phyloP scores from a whole-genome alignment of 2,888 invertebrate species.

The Parasteatoda lunata region DNA sequence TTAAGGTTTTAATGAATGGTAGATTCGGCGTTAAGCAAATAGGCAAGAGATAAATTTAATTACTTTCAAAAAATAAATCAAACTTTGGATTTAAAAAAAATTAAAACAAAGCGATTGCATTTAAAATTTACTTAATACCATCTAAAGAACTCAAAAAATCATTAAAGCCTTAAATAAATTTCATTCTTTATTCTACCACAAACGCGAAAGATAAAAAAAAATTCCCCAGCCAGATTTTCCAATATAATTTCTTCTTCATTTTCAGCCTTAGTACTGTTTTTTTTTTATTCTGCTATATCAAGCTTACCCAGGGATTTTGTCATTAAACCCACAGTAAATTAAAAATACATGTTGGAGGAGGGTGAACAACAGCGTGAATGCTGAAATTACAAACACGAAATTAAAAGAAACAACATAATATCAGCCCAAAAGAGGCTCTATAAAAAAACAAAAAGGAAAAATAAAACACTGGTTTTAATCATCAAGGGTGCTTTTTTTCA shows the following conservation, averaged over 20 bases:
- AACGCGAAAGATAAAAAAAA: constrained; percentile 17
- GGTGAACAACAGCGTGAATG: constrained; percentile 39
- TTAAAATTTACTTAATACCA: neutral
- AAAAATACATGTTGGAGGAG: constrained; percentile 32
- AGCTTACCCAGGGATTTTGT: constrained; percentile 6
- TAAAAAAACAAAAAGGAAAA: neutral
- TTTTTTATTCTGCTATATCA: constrained; percentile 15
- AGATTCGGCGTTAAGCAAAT: neutral
- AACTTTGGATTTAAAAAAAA: neutral
- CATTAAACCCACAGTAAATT: constrained; percentile 61
- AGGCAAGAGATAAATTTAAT: neutral
- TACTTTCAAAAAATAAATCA: neutral
- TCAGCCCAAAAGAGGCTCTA: constrained; percentile 9
- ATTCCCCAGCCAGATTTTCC: neutral
- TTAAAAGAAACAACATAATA: constrained; percentile 61
- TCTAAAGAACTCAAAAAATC: constrained; percentile 31
- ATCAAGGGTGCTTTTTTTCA: constrained; percentile 41
- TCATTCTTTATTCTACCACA: constrained; percentile 45
- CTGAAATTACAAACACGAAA: constrained; percentile 65
- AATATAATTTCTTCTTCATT: neutral
- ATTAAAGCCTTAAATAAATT: constrained; percentile 55
- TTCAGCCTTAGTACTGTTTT: neutral
- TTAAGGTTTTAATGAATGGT: neutral
- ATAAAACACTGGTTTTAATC: constrained; percentile 60
- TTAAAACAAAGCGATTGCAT: neutral